Evolutionary conservation across 30 jellyfish, hydroid and myxozoan genomes (phyloP).

Genomic region (Morbakka virulenta): DNA sequence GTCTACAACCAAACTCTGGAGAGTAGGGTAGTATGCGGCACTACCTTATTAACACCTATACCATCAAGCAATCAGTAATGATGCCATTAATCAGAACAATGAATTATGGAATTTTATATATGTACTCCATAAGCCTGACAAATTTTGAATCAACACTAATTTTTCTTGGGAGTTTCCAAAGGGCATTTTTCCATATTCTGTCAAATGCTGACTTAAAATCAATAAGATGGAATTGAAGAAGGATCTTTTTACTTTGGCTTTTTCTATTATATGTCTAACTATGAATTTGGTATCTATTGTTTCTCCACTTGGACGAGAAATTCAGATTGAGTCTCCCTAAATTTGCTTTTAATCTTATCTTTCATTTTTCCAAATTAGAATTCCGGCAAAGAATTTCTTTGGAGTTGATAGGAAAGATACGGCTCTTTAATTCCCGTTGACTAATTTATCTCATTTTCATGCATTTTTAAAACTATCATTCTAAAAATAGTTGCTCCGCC

Average conservation of each 20-base stretch:
- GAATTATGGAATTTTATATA: background rate
- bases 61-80: too few relatives aligned
- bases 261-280: background rate
- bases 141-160: background rate
- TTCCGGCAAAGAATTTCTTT: too few relatives aligned
- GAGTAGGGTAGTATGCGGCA: too few relatives aligned
- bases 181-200: background rate
- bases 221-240: background rate
- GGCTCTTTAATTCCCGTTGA: too few relatives aligned
- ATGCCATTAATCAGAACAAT: too few relatives aligned
- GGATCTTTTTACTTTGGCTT: background rate
- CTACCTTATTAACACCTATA: too few relatives aligned
- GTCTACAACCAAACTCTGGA: too few relatives aligned
- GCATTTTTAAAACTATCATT: too few relatives aligned
- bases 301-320: background rate
- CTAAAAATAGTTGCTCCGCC: too few relatives aligned
- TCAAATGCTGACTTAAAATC: background rate
- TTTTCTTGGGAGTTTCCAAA: background rate
- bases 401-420: too few relatives aligned
- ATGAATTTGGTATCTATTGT: background rate
- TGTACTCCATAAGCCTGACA: background rate
- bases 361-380: conserved; percentile 64
- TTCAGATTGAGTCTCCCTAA: background rate
- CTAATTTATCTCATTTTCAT: too few relatives aligned
- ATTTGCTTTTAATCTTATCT: background rate